These are phyloP conservation scores for Stictocephala bisonia DNA, from an alignment of 2,888 invertebrate genomes.

Conservation along the genomic window DNA sequence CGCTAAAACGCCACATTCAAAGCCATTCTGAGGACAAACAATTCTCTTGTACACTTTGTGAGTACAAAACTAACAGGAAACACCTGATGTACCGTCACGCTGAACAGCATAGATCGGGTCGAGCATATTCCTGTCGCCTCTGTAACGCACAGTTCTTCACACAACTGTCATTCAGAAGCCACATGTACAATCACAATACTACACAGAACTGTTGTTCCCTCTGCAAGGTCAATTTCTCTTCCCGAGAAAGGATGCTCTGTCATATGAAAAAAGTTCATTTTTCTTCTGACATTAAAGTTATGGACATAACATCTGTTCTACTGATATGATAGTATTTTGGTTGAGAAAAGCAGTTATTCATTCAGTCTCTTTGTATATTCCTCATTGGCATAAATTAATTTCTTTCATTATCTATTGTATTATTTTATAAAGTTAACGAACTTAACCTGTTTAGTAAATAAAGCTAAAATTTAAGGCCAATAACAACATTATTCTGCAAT, in stretches of 20 bases:
- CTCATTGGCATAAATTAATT: background rate
- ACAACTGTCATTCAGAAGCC: background rate
- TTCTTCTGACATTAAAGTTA: background rate
- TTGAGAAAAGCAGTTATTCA: background rate
- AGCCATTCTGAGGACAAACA: slow-evolving; percentile 1
- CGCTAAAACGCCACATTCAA: background rate
- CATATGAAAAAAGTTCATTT: slow-evolving; percentile 8
- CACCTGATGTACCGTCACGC: slow-evolving; percentile 11
- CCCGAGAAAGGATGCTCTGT: slow-evolving; percentile 1
- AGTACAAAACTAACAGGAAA: slow-evolving; percentile 11
- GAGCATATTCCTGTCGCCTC: background rate
- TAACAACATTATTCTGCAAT: too few species aligned
- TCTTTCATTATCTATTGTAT: background rate
- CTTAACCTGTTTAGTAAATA: background rate
- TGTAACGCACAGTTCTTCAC: slow-evolving; percentile 1
- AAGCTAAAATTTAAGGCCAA: background rate
- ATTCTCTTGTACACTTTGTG: slow-evolving; percentile 1
- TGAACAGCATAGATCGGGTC: background rate
- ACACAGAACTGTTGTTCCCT: background rate
- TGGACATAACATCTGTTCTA: background rate
- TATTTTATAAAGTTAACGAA: background rate
- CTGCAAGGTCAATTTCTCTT: slow-evolving; percentile 1
- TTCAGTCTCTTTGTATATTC: background rate
- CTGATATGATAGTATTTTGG: background rate
- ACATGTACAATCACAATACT: background rate